A percentile compares a stretch with the other conserved stretches of the same genome.
These are phyloP conservation scores for Epizoanthus rinbou DNA, from an alignment of 92 coral and sea anemone genomes.

Conservation along the genomic window DNA sequence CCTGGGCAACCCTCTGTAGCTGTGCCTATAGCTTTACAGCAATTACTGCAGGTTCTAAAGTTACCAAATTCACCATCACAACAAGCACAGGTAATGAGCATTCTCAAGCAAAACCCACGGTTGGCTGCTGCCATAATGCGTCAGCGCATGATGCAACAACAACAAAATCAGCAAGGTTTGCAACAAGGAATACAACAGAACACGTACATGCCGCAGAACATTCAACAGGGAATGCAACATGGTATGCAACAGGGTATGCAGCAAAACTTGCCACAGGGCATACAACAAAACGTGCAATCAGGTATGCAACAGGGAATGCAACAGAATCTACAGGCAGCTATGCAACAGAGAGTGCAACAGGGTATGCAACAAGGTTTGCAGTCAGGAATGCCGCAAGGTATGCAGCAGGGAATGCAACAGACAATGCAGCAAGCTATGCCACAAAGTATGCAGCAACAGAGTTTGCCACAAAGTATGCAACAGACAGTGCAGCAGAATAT, in stretches of 20 bases:
- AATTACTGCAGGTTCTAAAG: constrained; percentile 71
- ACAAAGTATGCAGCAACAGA: constrained; percentile 59
- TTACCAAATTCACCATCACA: constrained; percentile 68
- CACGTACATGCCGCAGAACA: constrained; percentile 57
- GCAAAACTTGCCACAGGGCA: constrained; percentile 51
- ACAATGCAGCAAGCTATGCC: constrained; percentile 71
- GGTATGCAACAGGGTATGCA: constrained; percentile 70
- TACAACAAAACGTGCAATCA: constrained; percentile 50
- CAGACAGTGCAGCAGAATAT: constrained; percentile 57
- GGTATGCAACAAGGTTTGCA: constrained; percentile 71
- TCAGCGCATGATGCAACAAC: constrained; percentile 75
- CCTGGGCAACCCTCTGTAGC: constrained; percentile 56
- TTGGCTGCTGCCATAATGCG: constrained; percentile 79
- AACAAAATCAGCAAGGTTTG: constrained; percentile 49
- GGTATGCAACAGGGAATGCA: constrained; percentile 75
- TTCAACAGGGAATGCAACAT: constrained; percentile 42
- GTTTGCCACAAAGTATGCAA: constrained; percentile 66
- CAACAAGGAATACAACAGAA: constrained; percentile 69
- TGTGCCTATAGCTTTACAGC: constrained; percentile 67
- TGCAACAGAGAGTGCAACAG: constrained; percentile 66
- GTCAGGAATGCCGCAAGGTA: constrained; percentile 62
- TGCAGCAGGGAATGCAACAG: constrained; percentile 70
- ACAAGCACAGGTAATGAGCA: constrained; percentile 86
- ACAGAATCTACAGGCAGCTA: constrained; percentile 45
- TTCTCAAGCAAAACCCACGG: constrained; percentile 89